Evolutionary conservation across 2,888 invertebrate species (phyloP).

Genomic region (Heliconius ismenius): DNA sequence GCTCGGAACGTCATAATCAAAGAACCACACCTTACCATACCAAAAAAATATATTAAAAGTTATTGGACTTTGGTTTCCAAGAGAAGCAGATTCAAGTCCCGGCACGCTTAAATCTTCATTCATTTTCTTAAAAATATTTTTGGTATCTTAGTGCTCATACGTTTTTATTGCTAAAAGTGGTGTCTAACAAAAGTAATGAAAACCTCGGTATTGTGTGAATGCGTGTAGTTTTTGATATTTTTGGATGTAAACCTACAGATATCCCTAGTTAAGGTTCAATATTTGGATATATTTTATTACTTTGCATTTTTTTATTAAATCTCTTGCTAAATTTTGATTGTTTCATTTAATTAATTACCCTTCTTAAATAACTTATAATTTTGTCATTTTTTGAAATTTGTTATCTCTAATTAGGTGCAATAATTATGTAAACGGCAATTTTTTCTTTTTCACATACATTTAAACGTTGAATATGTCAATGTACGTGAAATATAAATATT

Average conservation of each 20-base stretch:
- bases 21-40: too few relatives aligned
- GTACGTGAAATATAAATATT: too few relatives aligned
- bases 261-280: constrained; percentile 78
- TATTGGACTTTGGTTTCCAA: too few relatives aligned
- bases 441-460: too few relatives aligned
- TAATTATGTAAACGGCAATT: too few relatives aligned
- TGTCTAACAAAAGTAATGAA: constrained; percentile 25
- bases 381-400: too few relatives aligned
- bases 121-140: not conserved
- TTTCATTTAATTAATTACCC: constrained; percentile 51
- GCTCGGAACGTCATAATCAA: too few relatives aligned
- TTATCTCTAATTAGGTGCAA: too few relatives aligned
- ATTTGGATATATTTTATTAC: constrained; percentile 81
- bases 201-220: constrained; percentile 58
- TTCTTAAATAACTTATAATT: not conserved
- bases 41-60: too few relatives aligned
- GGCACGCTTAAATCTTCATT: too few relatives aligned
- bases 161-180: constrained; percentile 12
- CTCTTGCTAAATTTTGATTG: constrained; percentile 74
- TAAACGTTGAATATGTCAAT: too few relatives aligned
- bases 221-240: constrained; percentile 73
- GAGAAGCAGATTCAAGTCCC: too few relatives aligned
- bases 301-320: constrained; percentile 82
- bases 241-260: constrained; percentile 72
- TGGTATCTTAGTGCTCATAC: not conserved